Base-by-base conservation (phyloP, 2,797 vertebrate genomes). In the Phalanger gymnotis region DNA sequence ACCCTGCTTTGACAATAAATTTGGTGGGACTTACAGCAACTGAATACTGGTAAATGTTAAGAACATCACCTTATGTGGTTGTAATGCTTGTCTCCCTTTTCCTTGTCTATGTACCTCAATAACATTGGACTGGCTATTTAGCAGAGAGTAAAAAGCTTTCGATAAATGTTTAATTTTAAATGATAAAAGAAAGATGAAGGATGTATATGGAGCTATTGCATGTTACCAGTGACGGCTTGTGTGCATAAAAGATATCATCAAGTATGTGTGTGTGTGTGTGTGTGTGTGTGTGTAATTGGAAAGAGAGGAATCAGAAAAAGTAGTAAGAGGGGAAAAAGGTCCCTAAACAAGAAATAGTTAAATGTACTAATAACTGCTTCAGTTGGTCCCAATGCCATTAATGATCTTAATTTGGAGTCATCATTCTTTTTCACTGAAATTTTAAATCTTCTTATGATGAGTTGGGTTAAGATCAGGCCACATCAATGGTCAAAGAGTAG, bases 1-100 rank as follows among this genome's bases (percentile, higher is more conserved):
- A 93, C 93, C 31, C 40, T 90, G 94, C 54, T 92, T 92, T 91
- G 90, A 91, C 91, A 90, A 91, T 19, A 66, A 90, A 93, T 55
- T 54, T 55, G 16, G 92, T 30, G 13, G 7, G 47, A 93, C 91
- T 93, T 47, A 51, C 5, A 91, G 53, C 16, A 2, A 1, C 2
- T 52, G 55, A 61, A 47, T 57, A 54, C 34, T 66, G 90, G 28
- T 51, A 58, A 14, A 55, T 4, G 40, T 54, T 91, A 47, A 87
- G 40, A 51, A 51, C 73, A 87, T 87, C 40, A 47, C 22, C 9
- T 5, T 12, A 0, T 1, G 31, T 0, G 30, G 5, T 6, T 16
- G 5, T 30, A 54, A n/a, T 16, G 31, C 10, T 54, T 53, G 25
- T 90, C 56, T 22, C 30, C 40, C 25, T 31, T 52, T 66, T 81